phyloP scores from a whole-genome alignment of 2,888 invertebrate species.

The Acleris emargana region DNA sequence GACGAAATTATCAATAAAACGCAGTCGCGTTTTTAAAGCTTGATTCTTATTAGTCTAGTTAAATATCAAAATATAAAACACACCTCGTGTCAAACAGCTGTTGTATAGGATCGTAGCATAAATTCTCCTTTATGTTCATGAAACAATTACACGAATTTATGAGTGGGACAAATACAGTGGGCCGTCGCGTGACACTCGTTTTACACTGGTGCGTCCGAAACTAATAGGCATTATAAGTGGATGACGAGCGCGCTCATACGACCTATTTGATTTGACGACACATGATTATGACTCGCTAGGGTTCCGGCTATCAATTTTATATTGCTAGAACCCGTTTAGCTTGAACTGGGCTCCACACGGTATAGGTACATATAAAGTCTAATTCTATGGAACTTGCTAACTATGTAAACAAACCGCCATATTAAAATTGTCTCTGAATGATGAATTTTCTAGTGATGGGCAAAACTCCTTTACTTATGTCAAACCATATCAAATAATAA shows the following conservation, averaged over 20 bases:
- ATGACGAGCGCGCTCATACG: no score
- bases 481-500: no score
- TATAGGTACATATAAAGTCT: no score
- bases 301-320: constrained; percentile 40
- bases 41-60: no score
- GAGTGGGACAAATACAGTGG: constrained; percentile 46
- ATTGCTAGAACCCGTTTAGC: neutral
- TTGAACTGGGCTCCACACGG: neutral
- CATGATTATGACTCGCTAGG: constrained; percentile 48
- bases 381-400: no score
- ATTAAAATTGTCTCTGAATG: no score
- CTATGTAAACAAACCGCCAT: no score
- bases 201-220: constrained; percentile 4
- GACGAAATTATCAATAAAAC: no score
- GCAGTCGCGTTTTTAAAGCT: no score
- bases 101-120: constrained; percentile 40
- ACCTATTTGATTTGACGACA: neutral
- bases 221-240: no score
- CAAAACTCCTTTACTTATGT: no score
- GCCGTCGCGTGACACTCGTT: constrained; percentile 46
- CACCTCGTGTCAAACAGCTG: constrained; percentile 27
- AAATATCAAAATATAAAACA: neutral
- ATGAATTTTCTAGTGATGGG: no score
- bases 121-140: constrained; percentile 54
- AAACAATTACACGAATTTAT: constrained; percentile 55